Evolutionary conservation across 2,113 vertebrate genomes (phyloP).

Genomic region (Argyrosomus japonicus): DNA sequence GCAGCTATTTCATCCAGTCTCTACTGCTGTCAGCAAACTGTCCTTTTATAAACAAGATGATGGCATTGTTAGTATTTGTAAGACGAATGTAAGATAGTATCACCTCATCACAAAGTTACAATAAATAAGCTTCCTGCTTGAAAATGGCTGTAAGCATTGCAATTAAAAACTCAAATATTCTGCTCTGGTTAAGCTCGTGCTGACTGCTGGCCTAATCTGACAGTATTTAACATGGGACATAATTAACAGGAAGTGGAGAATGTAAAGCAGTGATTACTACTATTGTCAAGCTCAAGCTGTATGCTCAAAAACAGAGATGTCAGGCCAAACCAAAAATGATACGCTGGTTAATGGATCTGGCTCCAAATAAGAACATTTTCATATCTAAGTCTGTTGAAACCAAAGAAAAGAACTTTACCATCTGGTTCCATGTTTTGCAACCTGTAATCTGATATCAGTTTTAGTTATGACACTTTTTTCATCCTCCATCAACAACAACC

Average conservation of each 20-base stretch:
- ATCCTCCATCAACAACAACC: conserved; percentile 21
- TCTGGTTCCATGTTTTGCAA: conserved; percentile 23
- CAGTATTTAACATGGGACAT: conserved; percentile 34
- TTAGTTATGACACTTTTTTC: not conserved
- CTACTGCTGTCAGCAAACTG: conserved; percentile 11
- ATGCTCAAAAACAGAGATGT: conserved; percentile 32
- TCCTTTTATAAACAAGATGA: conserved; percentile 39
- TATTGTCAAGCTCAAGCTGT: conserved; percentile 33
- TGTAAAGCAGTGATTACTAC: conserved; percentile 53
- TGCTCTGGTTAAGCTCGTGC: conserved; percentile 15
- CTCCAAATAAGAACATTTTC: conserved; percentile 31
- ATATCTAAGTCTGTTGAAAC: not conserved
- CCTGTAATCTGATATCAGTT: conserved; percentile 33
- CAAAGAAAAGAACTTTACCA: conserved; percentile 1
- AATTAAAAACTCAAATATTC: conserved; percentile 55
- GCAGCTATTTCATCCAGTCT: conserved; percentile 35
- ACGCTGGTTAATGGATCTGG: conserved; percentile 24
- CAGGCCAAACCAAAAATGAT: conserved; percentile 34
- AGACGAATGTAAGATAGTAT: conserved; percentile 28
- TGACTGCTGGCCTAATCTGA: conserved; percentile 46
- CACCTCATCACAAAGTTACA: conserved; percentile 24
- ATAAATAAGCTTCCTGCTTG: conserved; percentile 16
- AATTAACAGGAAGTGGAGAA: conserved; percentile 53
- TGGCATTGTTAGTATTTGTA: conserved; percentile 19
- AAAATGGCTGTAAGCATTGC: conserved; percentile 35